Evolutionary conservation across 2,888 invertebrate genomes (phyloP).

Genomic region (Thysanoteuthis rhombus): DNA sequence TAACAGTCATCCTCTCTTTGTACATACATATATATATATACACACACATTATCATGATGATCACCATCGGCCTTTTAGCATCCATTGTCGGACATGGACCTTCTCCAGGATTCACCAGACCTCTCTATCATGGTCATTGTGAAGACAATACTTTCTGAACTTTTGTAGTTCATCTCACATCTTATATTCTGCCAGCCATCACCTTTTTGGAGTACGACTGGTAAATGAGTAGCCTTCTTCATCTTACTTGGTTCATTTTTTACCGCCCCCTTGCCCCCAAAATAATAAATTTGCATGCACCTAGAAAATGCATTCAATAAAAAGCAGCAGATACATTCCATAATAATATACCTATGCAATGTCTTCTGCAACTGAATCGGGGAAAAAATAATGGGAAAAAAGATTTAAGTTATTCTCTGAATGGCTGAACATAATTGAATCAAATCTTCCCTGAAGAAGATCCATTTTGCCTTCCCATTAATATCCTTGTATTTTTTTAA

Average conservation of each 20-base stretch:
- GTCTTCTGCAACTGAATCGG: not conserved
- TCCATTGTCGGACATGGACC: no score
- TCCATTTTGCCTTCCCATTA: not conserved
- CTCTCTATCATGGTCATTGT: no score
- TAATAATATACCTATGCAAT: not conserved
- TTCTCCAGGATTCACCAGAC: no score
- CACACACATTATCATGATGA: no score
- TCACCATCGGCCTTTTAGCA: no score
- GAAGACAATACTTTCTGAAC: no score
- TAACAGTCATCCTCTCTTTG: no score
- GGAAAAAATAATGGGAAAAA: not conserved
- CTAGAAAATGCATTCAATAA: not conserved
- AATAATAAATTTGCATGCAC: not conserved
- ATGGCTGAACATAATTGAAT: not conserved
- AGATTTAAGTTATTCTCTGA: not conserved
- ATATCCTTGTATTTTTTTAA: not conserved
- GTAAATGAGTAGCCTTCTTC: not conserved
- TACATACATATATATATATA: no score
- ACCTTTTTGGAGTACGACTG: not conserved
- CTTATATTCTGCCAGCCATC: no score
- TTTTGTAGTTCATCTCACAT: no score
- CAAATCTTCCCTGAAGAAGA: not conserved
- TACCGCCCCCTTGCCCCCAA: not conserved
- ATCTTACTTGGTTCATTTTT: not conserved
- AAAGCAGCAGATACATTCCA: not conserved